These are phyloP conservation scores for Coecobrya sp. DNA, from an alignment of 2,888 invertebrate genomes.

Conservation along the genomic window DNA sequence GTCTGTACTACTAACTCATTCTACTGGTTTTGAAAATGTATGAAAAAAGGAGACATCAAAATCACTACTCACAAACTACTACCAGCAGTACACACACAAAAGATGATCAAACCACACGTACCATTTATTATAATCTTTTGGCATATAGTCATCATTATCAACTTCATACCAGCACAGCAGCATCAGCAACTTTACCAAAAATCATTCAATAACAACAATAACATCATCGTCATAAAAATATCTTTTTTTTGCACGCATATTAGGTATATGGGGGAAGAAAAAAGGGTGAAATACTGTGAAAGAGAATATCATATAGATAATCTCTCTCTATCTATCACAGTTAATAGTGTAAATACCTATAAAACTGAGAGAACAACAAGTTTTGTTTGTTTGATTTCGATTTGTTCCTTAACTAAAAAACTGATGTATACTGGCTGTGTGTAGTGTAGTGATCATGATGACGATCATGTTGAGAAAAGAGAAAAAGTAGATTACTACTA, in stretches of 20 bases:
- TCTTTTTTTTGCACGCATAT: background rate
- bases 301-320: background rate
- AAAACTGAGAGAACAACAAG: background rate
- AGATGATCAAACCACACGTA: conserved; percentile 11
- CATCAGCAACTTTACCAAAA: background rate
- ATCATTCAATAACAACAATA: conserved; percentile 31
- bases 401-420: background rate
- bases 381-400: conserved; percentile 47
- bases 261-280: background rate
- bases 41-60: conserved; percentile 22
- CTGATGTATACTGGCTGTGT: background rate
- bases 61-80: background rate
- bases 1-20: conserved; percentile 19
- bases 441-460: background rate
- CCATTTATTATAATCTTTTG: background rate
- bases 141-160: background rate
- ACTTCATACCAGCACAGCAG: conserved; percentile 9
- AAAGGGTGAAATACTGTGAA: background rate
- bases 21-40: conserved; percentile 49
- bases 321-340: background rate
- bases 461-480: background rate
- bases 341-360: conserved; percentile 1
- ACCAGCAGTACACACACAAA: background rate
- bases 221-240: conserved; percentile 34
- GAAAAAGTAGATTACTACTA: conserved; percentile 29